Percentiles rank a stretch among this genome's conserved stretches.
Evolutionary conservation across 2,797 vertebrate species (phyloP).

Genomic region (Philypnodon macrostomus): DNA sequence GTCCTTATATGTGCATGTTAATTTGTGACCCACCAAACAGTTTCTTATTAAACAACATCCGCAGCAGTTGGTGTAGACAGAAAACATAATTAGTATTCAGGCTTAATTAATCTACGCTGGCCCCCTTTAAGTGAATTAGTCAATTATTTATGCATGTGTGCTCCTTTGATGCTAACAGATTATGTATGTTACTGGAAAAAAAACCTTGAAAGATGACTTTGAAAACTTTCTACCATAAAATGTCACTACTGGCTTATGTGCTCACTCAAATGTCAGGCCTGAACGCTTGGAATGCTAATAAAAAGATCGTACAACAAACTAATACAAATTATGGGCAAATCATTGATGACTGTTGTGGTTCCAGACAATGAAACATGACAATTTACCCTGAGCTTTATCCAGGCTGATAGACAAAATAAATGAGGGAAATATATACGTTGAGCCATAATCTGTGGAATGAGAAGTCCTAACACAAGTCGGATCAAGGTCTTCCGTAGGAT

Average conservation of each 20-base stretch:
- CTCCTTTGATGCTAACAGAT: conserved; percentile 84
- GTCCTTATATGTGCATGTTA: conserved; percentile 53
- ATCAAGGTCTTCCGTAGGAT: conserved; percentile 85
- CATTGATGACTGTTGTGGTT: conserved; percentile 39
- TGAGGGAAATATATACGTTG: conserved; percentile 83
- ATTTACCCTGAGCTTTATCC: conserved; percentile 63
- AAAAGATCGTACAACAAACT: conserved; percentile 2
- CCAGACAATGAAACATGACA: conserved; percentile 73
- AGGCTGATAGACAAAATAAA: conserved; percentile 74
- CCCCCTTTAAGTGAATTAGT: conserved; percentile 83
- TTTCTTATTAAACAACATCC: conserved; percentile 78
- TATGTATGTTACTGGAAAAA: conserved; percentile 74
- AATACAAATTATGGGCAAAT: conserved; percentile 34
- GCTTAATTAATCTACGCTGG: conserved; percentile 83
- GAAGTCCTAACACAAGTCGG: conserved; percentile 83
- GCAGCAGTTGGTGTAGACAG: conserved; percentile 76
- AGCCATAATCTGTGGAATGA: conserved; percentile 86
- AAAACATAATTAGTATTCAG: conserved; percentile 86
- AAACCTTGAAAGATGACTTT: conserved; percentile 74
- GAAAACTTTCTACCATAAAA: conserved; percentile 81
- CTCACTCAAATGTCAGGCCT: conserved; percentile 51
- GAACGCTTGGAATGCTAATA: conserved; percentile 31
- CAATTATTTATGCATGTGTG: conserved; percentile 85
- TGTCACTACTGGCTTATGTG: conserved; percentile 73
- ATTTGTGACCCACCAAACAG: conserved; percentile 76